Evolutionary conservation across 2,797 vertebrate species (phyloP).

Genomic region (Diglossa cyanea): DNA sequence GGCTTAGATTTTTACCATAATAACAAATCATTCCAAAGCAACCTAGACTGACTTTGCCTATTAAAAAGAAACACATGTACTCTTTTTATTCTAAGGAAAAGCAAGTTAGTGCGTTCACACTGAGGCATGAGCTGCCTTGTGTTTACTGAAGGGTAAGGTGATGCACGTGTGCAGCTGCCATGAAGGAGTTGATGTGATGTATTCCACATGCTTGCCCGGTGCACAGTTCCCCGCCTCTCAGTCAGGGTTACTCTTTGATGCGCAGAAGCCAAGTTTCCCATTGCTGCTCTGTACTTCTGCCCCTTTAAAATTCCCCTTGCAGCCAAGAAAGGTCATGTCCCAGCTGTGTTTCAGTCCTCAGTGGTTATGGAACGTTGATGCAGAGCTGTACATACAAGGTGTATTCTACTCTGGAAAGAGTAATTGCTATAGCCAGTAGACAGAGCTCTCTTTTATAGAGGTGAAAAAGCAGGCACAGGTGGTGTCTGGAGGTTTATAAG

Average conservation of each 20-base stretch:
- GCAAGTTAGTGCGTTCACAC: not conserved
- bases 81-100: not conserved
- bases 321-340: not conserved
- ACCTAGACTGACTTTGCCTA: not conserved
- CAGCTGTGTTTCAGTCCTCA: not conserved
- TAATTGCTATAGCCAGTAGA: not conserved
- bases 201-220: not conserved
- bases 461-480: not conserved
- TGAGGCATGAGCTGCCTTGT: not conserved
- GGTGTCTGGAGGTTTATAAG: not conserved
- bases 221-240: not conserved
- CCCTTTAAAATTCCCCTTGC: not conserved
- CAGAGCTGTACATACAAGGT: not conserved
- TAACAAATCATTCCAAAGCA: not conserved
- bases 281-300: not conserved
- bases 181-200: not conserved
- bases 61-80: not conserved
- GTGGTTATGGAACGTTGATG: not conserved
- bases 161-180: not conserved
- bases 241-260: not conserved
- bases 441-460: not conserved
- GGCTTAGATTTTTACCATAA: not conserved
- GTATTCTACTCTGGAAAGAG: not conserved
- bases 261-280: not conserved
- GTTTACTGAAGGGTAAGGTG: not conserved